These are phyloP conservation scores for Phaethornis superciliosus DNA, from an alignment of 2,113 vertebrate species.

Conservation along the genomic window DNA sequence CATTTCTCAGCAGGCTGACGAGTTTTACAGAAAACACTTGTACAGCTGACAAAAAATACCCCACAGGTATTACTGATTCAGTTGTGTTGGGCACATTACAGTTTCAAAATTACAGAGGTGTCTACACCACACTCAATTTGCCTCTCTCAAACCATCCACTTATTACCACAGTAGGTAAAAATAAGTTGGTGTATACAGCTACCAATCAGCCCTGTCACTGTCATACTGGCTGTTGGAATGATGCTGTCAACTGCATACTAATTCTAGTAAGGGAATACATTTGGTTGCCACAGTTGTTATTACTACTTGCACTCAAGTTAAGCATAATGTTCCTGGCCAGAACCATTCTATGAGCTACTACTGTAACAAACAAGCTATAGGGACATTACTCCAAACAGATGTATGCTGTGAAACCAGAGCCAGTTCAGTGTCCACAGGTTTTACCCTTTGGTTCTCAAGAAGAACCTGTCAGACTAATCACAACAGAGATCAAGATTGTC, in stretches of 20 bases:
- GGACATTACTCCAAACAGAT: not conserved
- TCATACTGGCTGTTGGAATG: not conserved
- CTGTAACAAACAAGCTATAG: not conserved
- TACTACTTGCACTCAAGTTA: not conserved
- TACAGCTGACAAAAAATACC: constrained; percentile 23
- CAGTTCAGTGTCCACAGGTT: not conserved
- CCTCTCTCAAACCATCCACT: not conserved
- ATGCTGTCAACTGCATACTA: not conserved
- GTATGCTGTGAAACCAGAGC: not conserved
- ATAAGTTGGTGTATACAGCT: not conserved
- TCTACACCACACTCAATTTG: not conserved
- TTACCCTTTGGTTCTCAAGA: not conserved
- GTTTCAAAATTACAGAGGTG: not conserved
- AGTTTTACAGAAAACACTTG: constrained; percentile 44
- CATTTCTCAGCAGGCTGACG: constrained; percentile 46
- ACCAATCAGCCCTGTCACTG: not conserved
- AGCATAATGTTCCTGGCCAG: not conserved
- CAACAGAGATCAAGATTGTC: not conserved
- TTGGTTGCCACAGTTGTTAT: not conserved
- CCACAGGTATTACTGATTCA: constrained; percentile 16
- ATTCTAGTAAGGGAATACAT: not conserved
- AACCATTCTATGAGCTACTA: not conserved
- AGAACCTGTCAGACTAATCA: not conserved
- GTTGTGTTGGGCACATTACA: not conserved
- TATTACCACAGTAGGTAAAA: not conserved